Conservation (phyloP, 2,113 vertebrate species). For the Poecilia latipinna region DNA sequence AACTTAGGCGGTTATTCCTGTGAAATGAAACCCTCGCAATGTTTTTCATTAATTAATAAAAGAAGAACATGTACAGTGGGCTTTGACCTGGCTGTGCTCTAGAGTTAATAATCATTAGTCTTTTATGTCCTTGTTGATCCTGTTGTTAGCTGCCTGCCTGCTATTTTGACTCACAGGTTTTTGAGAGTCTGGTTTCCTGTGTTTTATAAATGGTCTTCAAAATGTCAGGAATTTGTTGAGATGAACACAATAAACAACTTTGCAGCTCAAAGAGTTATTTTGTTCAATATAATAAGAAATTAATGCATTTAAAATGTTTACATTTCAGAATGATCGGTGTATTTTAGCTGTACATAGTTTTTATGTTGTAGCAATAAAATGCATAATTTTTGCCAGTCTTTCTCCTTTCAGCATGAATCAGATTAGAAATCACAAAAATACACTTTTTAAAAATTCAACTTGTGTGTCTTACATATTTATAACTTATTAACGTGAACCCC, state of each 20-base stretch:
- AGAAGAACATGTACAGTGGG: neutral
- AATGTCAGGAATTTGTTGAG: too few species aligned
- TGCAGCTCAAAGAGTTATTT: too few species aligned
- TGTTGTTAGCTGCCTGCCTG: slow-evolving; percentile 21
- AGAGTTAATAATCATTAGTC: slow-evolving; percentile 55
- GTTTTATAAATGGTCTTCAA: too few species aligned
- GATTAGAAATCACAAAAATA: too few species aligned
- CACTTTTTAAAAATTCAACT: too few species aligned
- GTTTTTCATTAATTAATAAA: neutral
- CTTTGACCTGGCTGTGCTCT: slow-evolving; percentile 15
- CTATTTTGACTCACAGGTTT: slow-evolving; percentile 22
- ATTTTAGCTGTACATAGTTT: neutral
- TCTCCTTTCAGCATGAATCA: too few species aligned
- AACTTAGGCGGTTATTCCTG: neutral
- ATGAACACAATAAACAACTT: too few species aligned
- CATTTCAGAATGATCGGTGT: neutral
- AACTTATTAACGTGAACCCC: too few species aligned
- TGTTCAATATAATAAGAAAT: neutral
- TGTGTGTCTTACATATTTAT: too few species aligned
- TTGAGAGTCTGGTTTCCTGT: slow-evolving; percentile 15
- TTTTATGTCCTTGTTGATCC: slow-evolving; percentile 48
- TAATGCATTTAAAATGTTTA: neutral
- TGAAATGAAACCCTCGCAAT: neutral
- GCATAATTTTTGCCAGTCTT: neutral
- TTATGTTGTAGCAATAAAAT: neutral